Evolutionary conservation across 2,888 invertebrate genomes (phyloP), one percentile per base, ranked within the genome.

Genomic region (Panopea generosa): DNA sequence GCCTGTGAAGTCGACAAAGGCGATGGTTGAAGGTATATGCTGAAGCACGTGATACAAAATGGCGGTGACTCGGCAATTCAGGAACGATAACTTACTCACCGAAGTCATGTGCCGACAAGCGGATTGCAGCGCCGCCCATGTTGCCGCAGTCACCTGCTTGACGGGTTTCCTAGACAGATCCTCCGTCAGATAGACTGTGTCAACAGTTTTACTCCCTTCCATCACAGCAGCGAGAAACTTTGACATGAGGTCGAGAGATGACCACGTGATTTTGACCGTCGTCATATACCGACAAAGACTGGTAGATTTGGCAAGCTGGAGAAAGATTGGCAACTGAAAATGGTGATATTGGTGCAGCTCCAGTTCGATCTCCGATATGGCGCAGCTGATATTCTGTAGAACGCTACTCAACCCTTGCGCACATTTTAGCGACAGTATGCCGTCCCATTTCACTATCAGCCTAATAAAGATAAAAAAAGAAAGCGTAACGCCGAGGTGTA

Each of bases 11-110:
- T 84, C 73, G 7, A 90, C 70, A 14, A 74, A 60, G 14, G 73
- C 61, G 1, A 90, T 69, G 3, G 84, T 82, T 18, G 67, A 43
- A 9, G 91, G 90, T 2, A 88, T 74, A 63, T 88, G 84, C n/a
- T 85, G 87, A 14, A 91, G 65, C n/a, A 89, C 80, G 56, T 87
- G 85, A n/a, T 87, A 82, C 7, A 87, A 83, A n/a, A 90, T 79
- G 18, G 86, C 80, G 0, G 87, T 78, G 11, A 81, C 77, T 24
- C 83, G 69, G 47, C 87, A 84, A 43, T 86, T 56, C 11, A 76
- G 53, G 67, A 91, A 90, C 9, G 84, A 73, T 43, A 91, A 82
- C 6, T 71, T 70, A 38, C 79, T 63, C 2, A 88, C 83, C 40
- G 81, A 72, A 11, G 50, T 61, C 86, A 90, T 87, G 60, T 83